These are phyloP conservation scores for Drosophila watanabei DNA, from an alignment of 1,140 invertebrate genomes.

Conservation along the genomic window DNA sequence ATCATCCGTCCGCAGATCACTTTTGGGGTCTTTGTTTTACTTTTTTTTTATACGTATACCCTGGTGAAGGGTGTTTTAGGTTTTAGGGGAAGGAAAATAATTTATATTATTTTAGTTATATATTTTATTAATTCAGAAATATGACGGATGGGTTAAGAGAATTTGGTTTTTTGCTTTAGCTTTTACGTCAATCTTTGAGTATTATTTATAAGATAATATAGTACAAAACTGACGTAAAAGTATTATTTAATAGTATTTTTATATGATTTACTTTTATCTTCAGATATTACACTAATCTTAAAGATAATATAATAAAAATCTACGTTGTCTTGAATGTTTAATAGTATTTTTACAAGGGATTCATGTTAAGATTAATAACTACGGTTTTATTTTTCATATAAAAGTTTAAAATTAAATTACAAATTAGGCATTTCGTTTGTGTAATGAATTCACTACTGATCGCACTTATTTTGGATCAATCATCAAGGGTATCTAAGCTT, in stretches of 20 bases:
- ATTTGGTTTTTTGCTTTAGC: neutral
- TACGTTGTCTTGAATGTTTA: too few species aligned
- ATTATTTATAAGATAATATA: neutral
- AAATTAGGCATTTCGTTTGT: too few species aligned
- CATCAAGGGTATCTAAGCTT: neutral
- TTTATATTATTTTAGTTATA: neutral
- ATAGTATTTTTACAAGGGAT: neutral
- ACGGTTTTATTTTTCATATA: neutral
- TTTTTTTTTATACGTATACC: conserved; percentile 13
- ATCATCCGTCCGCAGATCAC: conserved; percentile 28
- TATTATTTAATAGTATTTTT: neutral
- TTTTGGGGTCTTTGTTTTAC: conserved; percentile 27
- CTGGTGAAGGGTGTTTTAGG: neutral
- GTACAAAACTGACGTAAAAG: neutral
- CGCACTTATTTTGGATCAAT: neutral
- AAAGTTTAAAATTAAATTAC: neutral
- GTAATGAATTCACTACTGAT: too few species aligned
- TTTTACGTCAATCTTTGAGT: neutral
- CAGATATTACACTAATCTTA: too few species aligned
- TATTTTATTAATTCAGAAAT: too few species aligned
- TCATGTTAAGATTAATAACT: too few species aligned
- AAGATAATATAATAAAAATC: too few species aligned
- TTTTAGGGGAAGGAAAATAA: neutral
- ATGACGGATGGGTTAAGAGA: too few species aligned
- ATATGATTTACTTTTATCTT: neutral